Evolutionary conservation across 2,888 invertebrate species (phyloP).

Genomic region (Epinotia demarniana): DNA sequence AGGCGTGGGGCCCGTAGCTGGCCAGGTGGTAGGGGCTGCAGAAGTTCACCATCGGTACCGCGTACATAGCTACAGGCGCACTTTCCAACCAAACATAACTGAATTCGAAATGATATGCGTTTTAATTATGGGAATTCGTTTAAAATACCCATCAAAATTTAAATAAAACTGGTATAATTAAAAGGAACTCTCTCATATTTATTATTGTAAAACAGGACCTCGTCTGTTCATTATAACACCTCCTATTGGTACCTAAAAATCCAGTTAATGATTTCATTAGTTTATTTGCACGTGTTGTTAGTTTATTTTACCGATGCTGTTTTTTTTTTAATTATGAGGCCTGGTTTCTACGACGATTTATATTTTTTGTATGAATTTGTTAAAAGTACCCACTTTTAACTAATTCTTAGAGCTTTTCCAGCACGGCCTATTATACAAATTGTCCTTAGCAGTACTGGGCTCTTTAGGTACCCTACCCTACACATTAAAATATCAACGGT

Average conservation of each 20-base stretch:
- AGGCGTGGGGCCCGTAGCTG: constrained; percentile 59
- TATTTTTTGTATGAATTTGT: not conserved
- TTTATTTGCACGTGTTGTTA: not conserved
- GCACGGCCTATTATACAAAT: not conserved
- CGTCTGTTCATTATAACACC: not conserved
- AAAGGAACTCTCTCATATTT: no score
- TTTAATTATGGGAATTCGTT: no score
- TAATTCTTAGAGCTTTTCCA: no score
- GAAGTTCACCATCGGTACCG: constrained; percentile 75
- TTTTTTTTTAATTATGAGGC: not conserved
- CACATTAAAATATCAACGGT: constrained; percentile 11
- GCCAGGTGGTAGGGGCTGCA: constrained; percentile 68
- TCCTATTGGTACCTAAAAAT: not conserved
- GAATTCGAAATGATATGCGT: not conserved
- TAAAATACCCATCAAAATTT: not conserved
- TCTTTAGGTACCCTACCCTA: not conserved
- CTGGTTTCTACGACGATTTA: no score
- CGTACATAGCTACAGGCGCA: constrained; percentile 66
- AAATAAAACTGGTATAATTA: not conserved
- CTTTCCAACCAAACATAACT: not conserved
- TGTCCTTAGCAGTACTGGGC: not conserved
- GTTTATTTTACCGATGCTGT: not conserved
- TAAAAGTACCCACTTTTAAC: not conserved
- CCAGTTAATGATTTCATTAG: not conserved
- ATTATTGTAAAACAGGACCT: not conserved